Conservation (phyloP, 2,797 vertebrate genomes). For the Discoglossus pictus region DNA sequence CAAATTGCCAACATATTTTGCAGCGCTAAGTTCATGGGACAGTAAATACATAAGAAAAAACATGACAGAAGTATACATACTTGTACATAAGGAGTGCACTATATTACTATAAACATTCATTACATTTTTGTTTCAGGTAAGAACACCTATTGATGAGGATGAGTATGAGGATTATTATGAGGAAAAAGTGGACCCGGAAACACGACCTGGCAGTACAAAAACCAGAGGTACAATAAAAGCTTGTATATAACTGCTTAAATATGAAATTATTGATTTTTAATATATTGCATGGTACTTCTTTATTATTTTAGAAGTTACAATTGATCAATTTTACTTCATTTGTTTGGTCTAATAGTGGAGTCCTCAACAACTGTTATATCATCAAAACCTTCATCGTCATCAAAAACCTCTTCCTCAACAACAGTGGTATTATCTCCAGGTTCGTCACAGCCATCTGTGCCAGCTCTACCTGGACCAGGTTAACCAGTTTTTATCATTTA, state of each 20-base stretch:
- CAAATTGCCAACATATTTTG: too few relatives aligned
- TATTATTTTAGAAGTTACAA: too few relatives aligned
- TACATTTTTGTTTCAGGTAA: slow-evolving; percentile 53
- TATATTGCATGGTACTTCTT: too few relatives aligned
- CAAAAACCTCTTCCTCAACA: slow-evolving; percentile 47
- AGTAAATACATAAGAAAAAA: too few relatives aligned
- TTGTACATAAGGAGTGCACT: too few relatives aligned
- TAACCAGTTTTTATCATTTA: neutral
- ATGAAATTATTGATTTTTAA: too few relatives aligned
- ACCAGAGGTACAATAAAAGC: slow-evolving; percentile 49
- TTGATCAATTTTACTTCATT: neutral
- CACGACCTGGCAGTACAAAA: slow-evolving; percentile 8
- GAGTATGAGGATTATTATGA: slow-evolving; percentile 57
- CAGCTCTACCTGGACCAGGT: slow-evolving; percentile 51
- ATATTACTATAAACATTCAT: neutral
- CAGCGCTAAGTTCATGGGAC: too few relatives aligned
- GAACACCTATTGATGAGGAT: slow-evolving; percentile 62
- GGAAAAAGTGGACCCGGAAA: slow-evolving; percentile 24
- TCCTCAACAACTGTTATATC: too few relatives aligned
- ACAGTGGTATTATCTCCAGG: slow-evolving; percentile 55
- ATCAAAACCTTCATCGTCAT: slow-evolving; percentile 33
- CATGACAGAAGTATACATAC: too few relatives aligned
- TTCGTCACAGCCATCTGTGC: slow-evolving; percentile 39
- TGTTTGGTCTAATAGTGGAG: neutral
- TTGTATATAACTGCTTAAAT: too few relatives aligned